phyloP scores from a whole-genome alignment of 2,888 invertebrate species.

The Erebia ligea region DNA sequence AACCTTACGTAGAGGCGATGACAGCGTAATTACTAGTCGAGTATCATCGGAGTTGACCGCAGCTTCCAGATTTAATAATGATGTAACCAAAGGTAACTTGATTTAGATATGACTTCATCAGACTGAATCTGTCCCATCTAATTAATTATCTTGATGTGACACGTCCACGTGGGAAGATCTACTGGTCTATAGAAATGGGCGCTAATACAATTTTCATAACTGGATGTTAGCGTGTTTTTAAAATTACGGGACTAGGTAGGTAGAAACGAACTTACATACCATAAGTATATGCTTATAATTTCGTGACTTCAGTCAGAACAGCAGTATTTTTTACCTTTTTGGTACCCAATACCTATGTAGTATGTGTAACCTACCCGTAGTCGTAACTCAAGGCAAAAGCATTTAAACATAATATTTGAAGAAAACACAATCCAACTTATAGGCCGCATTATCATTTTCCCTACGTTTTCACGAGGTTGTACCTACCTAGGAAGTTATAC shows the following conservation, averaged over 20 bases:
- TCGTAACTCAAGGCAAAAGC: neutral
- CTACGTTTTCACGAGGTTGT: neutral
- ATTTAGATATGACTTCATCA: slow-evolving; percentile 39
- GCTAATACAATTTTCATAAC: neutral
- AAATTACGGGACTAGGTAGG: too few relatives aligned
- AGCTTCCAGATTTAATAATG: slow-evolving; percentile 37
- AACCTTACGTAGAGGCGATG: slow-evolving; percentile 42
- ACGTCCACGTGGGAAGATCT: slow-evolving; percentile 36
- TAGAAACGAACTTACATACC: too few relatives aligned
- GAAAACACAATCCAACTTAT: neutral
- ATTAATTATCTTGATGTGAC: slow-evolving; percentile 34
- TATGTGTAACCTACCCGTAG: too few relatives aligned
- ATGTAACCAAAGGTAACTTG: slow-evolving; percentile 35
- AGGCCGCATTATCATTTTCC: neutral
- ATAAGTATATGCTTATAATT: too few relatives aligned
- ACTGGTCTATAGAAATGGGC: neutral
- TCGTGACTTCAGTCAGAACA: too few relatives aligned
- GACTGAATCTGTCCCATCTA: slow-evolving; percentile 25
- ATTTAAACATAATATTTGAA: neutral
- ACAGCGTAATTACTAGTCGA: slow-evolving; percentile 53
- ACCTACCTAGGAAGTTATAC: neutral
- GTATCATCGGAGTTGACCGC: slow-evolving; percentile 32
- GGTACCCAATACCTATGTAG: too few relatives aligned
- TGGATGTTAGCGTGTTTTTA: neutral
- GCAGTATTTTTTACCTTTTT: too few relatives aligned